A percentile compares a stretch with the other conserved stretches of the same genome.
These are phyloP conservation scores for Hirudo medicinalis DNA, from an alignment of 1,140 invertebrate genomes.

Conservation along the genomic window DNA sequence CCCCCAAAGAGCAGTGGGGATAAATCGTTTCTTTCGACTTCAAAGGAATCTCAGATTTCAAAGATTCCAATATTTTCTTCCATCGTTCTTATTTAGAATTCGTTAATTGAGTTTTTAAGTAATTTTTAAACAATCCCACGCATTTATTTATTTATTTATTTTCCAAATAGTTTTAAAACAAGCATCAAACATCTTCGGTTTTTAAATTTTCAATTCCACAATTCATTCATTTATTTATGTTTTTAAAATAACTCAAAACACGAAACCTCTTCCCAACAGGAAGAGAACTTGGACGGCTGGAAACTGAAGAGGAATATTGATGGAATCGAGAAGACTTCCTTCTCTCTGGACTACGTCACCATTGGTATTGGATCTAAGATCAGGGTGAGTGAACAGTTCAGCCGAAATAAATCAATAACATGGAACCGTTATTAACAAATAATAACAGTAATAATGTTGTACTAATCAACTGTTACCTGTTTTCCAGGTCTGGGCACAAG, in stretches of 20 bases:
- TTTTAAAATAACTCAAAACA: too few species aligned
- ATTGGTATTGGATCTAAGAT: slow-evolving; percentile 16
- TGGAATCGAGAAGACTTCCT: slow-evolving; percentile 21
- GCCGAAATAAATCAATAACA: too few species aligned
- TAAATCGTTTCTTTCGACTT: too few species aligned
- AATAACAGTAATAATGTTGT: too few species aligned
- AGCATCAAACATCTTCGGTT: background rate
- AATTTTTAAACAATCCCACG: too few species aligned
- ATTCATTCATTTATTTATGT: too few species aligned
- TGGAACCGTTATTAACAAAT: too few species aligned
- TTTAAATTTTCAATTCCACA: background rate
- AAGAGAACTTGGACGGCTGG: slow-evolving; percentile 29
- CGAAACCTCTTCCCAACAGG: background rate
- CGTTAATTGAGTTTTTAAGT: too few species aligned
- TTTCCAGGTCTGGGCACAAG: slow-evolving; percentile 20
- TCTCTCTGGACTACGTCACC: slow-evolving; percentile 13
- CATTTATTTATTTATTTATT: too few species aligned
- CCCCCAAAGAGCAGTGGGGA: too few species aligned
- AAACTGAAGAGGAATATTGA: slow-evolving; percentile 31
- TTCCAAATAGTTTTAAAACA: too few species aligned
- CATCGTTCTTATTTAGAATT: background rate
- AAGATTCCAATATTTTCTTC: background rate
- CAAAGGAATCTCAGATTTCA: background rate
- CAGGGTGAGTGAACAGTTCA: slow-evolving; percentile 12
- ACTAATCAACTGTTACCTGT: too few species aligned